phyloP scores from a whole-genome alignment of 2,888 invertebrate species.

The Apocheima hispidaria region DNA sequence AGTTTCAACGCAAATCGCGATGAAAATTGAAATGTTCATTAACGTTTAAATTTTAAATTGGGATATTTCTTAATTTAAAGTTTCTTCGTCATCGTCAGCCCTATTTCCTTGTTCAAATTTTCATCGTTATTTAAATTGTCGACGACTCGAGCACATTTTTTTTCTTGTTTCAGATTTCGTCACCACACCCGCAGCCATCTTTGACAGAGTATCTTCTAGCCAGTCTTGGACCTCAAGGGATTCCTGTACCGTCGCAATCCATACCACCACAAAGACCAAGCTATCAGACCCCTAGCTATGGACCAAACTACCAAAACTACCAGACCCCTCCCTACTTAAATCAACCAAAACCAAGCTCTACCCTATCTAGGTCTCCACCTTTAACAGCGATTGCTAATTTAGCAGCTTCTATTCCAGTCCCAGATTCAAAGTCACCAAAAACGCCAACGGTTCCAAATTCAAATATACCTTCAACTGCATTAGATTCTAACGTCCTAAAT shows the following conservation, averaged over 20 bases:
- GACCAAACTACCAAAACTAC: slow-evolving; percentile 8
- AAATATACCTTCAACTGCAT: slow-evolving; percentile 19
- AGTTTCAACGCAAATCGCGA: neutral
- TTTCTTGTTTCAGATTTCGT: slow-evolving; percentile 47
- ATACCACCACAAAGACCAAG: neutral
- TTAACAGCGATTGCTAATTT: slow-evolving; percentile 22
- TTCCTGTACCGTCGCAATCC: neutral
- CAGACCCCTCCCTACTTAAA: slow-evolving; percentile 9
- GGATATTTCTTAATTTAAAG: too few species aligned
- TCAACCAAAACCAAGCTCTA: slow-evolving; percentile 7
- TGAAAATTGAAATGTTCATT: too few species aligned
- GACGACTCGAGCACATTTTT: too few species aligned
- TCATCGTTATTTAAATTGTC: too few species aligned
- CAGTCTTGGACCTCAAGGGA: neutral
- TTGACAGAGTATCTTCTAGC: slow-evolving; percentile 17
- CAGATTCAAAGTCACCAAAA: neutral
- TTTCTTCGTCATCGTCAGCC: too few species aligned
- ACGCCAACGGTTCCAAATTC: slow-evolving; percentile 22
- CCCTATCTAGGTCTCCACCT: neutral
- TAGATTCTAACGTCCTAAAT: slow-evolving; percentile 68
- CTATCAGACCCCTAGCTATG: slow-evolving; percentile 9
- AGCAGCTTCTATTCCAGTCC: slow-evolving; percentile 7
- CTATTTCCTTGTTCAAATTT: too few species aligned
- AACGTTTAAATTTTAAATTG: too few species aligned
- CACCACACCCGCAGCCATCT: slow-evolving; percentile 34